phyloP scores from a whole-genome alignment of 2,113 vertebrate genomes.

The Mus musculus region DNA sequence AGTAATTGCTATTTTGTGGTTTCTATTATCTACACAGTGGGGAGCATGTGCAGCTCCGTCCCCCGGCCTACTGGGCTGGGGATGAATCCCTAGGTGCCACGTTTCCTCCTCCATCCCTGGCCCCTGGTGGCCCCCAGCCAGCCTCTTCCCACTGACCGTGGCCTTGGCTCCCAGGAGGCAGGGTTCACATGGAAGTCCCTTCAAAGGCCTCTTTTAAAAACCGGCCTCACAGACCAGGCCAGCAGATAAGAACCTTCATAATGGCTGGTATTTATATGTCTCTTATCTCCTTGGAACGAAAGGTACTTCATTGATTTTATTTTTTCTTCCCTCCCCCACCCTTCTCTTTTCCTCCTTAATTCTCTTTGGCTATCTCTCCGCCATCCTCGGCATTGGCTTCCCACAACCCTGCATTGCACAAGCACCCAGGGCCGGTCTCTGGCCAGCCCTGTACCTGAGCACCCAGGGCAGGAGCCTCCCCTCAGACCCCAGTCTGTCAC shows the following conservation, averaged over 20 bases:
- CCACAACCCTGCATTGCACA: not conserved
- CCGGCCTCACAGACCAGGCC: not conserved
- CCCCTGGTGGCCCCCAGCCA: not conserved
- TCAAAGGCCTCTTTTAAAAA: conserved; percentile 29
- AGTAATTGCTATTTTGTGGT: conserved; percentile 90
- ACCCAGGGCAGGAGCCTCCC: not conserved
- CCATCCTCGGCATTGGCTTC: not conserved
- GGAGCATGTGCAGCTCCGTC: conserved; percentile 48
- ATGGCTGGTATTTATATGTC: conserved; percentile 64
- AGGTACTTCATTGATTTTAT: conserved; percentile 64
- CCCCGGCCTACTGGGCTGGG: conserved; percentile 58
- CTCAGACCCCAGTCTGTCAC: not conserved
- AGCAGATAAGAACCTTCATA: conserved; percentile 63
- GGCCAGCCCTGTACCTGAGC: not conserved
- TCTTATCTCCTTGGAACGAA: conserved; percentile 71
- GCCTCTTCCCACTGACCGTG: not conserved
- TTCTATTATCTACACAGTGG: conserved; percentile 89
- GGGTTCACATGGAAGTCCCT: not conserved
- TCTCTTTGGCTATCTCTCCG: not conserved
- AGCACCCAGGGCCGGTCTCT: fast-evolving
- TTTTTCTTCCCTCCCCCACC: not conserved
- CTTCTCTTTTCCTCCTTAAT: conserved; percentile 16
- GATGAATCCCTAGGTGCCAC: conserved; percentile 33
- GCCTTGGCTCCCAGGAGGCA: not conserved
- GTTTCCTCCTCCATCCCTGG: not conserved